Conservation (phyloP, 2,113 vertebrate genomes). For the Polypterus senegalus region DNA sequence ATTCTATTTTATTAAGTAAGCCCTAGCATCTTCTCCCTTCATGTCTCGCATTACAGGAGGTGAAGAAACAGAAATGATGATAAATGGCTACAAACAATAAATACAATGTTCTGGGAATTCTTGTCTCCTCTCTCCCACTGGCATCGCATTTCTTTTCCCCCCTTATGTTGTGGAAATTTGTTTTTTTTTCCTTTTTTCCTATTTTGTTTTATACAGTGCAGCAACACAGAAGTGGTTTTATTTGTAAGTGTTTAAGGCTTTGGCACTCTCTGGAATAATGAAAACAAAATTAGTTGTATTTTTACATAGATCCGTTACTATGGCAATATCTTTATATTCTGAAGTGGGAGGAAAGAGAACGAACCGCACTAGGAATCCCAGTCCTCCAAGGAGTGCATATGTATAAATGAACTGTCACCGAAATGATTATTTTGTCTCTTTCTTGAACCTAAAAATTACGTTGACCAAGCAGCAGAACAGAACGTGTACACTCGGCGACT, state of each 20-base stretch:
- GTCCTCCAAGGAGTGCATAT: conserved; percentile 43
- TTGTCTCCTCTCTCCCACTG: conserved; percentile 9
- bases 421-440: conserved; percentile 40
- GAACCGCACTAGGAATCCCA: conserved; percentile 57
- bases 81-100: conserved; percentile 24
- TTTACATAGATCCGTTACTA: neutral
- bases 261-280: too few species aligned
- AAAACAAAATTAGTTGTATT: conserved; percentile 32
- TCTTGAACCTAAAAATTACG: conserved; percentile 54
- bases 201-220: too few species aligned
- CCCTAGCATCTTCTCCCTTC: neutral
- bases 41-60: conserved; percentile 35
- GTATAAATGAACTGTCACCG: conserved; percentile 35
- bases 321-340: conserved; percentile 47
- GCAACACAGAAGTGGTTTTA: too few species aligned
- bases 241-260: too few species aligned
- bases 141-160: conserved; percentile 1
- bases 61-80: conserved; percentile 30
- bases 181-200: too few species aligned
- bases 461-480: conserved; percentile 66
- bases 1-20: too few species aligned
- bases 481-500: conserved; percentile 68
- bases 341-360: conserved; percentile 49
- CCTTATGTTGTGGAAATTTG: too few species aligned
- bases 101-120: conserved; percentile 22